Evolutionary conservation across 1,140 invertebrate species (phyloP).

Genomic region (Thaumetopoea pityocampa): DNA sequence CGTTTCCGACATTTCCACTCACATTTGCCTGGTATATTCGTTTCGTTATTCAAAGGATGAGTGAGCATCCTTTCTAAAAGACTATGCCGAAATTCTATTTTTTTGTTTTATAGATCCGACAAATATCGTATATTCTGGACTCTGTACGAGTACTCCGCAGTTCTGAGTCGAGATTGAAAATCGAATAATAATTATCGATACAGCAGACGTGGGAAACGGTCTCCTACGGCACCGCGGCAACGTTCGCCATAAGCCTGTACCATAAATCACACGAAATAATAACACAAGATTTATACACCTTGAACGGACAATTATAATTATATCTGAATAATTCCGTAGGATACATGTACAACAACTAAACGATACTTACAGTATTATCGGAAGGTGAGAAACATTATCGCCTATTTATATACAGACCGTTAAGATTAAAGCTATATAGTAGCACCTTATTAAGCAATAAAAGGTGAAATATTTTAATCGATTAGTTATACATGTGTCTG

Average conservation of each 20-base stretch:
- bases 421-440: too few relatives aligned
- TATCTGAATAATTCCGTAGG: slow-evolving; percentile 25
- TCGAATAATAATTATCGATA: slow-evolving; percentile 27
- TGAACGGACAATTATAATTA: slow-evolving; percentile 37
- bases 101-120: neutral
- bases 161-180: slow-evolving; percentile 6
- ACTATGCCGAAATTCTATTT: too few relatives aligned
- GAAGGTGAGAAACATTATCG: slow-evolving; percentile 12
- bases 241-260: slow-evolving; percentile 26
- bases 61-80: too few relatives aligned
- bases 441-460: slow-evolving; percentile 5
- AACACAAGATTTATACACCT: slow-evolving; percentile 41
- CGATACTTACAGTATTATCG: slow-evolving; percentile 7
- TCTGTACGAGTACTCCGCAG: too few relatives aligned
- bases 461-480: slow-evolving; percentile 13
- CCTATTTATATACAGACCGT: slow-evolving; percentile 14
- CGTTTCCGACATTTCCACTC: too few relatives aligned
- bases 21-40: too few relatives aligned
- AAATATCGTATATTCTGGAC: too few relatives aligned
- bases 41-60: too few relatives aligned
- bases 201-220: slow-evolving; percentile 39
- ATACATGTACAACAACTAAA: slow-evolving; percentile 2
- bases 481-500: slow-evolving; percentile 13
- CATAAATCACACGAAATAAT: slow-evolving; percentile 44
- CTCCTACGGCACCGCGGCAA: slow-evolving; percentile 38